These are phyloP conservation scores for Eriosoma lanigerum DNA, from an alignment of 1,140 invertebrate genomes.

Conservation along the genomic window DNA sequence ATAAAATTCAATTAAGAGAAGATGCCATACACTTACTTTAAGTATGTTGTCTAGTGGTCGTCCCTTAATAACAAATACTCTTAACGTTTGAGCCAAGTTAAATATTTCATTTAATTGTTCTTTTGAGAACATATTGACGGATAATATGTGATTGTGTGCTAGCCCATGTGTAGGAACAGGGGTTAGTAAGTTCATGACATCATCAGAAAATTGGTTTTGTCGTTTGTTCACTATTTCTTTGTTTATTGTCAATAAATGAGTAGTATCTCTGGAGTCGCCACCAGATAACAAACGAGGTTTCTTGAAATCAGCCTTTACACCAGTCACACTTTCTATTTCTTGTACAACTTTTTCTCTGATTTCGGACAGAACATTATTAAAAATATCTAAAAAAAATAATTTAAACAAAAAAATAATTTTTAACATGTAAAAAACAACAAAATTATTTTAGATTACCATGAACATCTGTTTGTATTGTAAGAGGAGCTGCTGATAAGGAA, in stretches of 20 bases:
- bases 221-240: slow-evolving; percentile 36
- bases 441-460: not conserved
- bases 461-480: slow-evolving; percentile 26
- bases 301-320: slow-evolving; percentile 33
- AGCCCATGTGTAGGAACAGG: slow-evolving; percentile 62
- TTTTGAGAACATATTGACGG: slow-evolving; percentile 84
- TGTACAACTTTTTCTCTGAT: slow-evolving; percentile 51
- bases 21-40: slow-evolving; percentile 61
- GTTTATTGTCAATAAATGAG: not conserved
- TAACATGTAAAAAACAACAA: not conserved
- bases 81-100: slow-evolving; percentile 85
- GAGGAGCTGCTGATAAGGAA: not conserved
- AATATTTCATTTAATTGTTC: slow-evolving; percentile 92
- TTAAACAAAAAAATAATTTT: too few relatives aligned
- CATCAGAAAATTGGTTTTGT: not conserved
- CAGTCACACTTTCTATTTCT: slow-evolving; percentile 48
- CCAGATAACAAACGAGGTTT: not conserved
- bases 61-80: slow-evolving; percentile 80
- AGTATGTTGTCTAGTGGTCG: slow-evolving; percentile 82
- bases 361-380: slow-evolving; percentile 51
- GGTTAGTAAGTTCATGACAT: slow-evolving; percentile 50
- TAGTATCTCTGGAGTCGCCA: not conserved
- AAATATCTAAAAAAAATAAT: slow-evolving; percentile 48
- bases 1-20: not conserved
- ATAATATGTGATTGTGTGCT: slow-evolving; percentile 78